Base-by-base conservation (phyloP, 2,888 invertebrate genomes). In the Eupithecia vulgata region DNA sequence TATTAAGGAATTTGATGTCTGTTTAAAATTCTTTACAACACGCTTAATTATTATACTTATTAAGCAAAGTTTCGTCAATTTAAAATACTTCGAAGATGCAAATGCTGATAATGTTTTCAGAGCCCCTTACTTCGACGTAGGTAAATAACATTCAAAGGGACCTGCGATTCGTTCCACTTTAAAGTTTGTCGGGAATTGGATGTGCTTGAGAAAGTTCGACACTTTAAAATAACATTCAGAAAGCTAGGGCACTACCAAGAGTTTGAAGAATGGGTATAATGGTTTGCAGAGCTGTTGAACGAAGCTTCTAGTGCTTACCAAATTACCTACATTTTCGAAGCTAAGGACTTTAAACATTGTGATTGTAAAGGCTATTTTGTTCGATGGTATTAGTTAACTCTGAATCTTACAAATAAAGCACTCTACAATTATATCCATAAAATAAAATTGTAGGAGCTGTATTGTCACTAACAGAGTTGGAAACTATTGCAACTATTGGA, bases 191-290 rank as follows among this genome's bases (percentile, higher is more conserved):
- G 68, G 65, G 72, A 70, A 73, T 71, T 66, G 68, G 68, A 77
- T 72, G 68, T 69, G 68, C 75, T 76, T 68, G 67, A 25, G 68
- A 76, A 76, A 77, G 69, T 79, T 79, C 48, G 68, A 76, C 74
- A 72, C 73, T 77, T 76, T 74, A 67, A 76, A 68, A 72, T 76
- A 78, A 78, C 73, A 76, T 78, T 74, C 69, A 71, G 37, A 78
- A 75, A 62, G 68, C 68, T 72, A 64, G 21, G 73, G 67, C 34
- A 74, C 71, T 64, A 70, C 66, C 35, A 64, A 35, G 57, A 42
- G 67, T 65, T 72, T 66, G 59, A 69, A 64, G n/a, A 42, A 57
- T 70, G 34, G 64, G n/a, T 59, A 40, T 48, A 57, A 68, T 61
- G 68, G 68, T 52, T 71, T 42, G 35, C 71, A 62, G 57, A 68